Conservation (phyloP, 2,797 vertebrate species). For the Chelon auratus region DNA sequence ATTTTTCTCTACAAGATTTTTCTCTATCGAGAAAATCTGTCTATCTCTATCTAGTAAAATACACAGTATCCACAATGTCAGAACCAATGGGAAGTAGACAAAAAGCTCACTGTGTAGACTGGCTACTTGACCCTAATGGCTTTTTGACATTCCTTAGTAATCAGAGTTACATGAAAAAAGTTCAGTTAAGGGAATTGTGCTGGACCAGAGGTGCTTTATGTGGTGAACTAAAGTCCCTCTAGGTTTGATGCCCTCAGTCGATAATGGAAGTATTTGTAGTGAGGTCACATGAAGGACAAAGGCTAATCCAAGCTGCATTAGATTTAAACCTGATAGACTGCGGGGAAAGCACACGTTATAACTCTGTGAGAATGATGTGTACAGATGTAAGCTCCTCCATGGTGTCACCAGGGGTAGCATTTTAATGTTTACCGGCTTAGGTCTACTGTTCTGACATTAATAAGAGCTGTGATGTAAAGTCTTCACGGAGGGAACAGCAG, state of each 20-base stretch:
- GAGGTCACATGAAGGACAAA: constrained; percentile 76
- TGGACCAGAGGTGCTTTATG: constrained; percentile 62
- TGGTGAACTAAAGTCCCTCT: constrained; percentile 49
- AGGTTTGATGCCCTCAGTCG: constrained; percentile 60
- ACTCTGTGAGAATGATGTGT: constrained; percentile 44
- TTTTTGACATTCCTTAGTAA: constrained; percentile 52
- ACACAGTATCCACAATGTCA: constrained; percentile 8
- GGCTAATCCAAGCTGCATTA: constrained; percentile 61
- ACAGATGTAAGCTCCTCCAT: constrained; percentile 39
- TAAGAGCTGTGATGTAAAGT: constrained; percentile 54
- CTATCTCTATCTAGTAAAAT: not conserved
- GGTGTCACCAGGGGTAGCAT: constrained; percentile 14
- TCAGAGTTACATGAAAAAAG: constrained; percentile 62
- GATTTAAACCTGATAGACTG: constrained; percentile 64
- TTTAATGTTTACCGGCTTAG: constrained; percentile 41
- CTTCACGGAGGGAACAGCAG: constrained; percentile 21
- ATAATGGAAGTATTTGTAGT: constrained; percentile 69
- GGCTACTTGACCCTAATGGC: constrained; percentile 56
- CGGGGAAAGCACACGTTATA: constrained; percentile 40
- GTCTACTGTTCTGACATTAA: constrained; percentile 58
- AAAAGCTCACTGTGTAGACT: constrained; percentile 26
- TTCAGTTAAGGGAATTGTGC: constrained; percentile 65
- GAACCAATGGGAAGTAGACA: constrained; percentile 35
- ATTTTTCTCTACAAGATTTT: not conserved
- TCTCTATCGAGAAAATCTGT: not conserved